Evolutionary conservation across 2,797 vertebrate genomes (phyloP), one percentile per base, ranked within the genome.

Genomic region (Cynodonichthys magdalenae): DNA sequence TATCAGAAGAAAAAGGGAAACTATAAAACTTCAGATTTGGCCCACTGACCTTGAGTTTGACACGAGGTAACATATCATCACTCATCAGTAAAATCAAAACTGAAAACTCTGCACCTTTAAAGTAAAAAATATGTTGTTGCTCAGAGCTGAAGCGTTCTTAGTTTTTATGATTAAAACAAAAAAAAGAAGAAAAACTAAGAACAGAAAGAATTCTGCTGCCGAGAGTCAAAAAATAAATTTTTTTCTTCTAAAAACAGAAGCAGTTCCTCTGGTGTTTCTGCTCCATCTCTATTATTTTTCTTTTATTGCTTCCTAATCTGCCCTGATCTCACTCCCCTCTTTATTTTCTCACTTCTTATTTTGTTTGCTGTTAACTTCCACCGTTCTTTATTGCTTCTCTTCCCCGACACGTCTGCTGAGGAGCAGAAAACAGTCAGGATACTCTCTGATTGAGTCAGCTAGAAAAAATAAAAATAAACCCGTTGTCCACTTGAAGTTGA

Each of bases 401-500:
- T 71, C 53, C 50, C 36, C 31, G 44, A 61, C 34, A 27, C 15
- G 14, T 29, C 48, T 77, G 62, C 15, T 18, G 18, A 53, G 69
- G 73, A 69, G 78, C 28, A 79, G 65, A 72, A 54, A 28, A 53
- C 59, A 28, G 65, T 66, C 31, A 8, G 19, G 48, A 78, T 29
- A 14, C 45, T 44, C 34, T 10, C 39, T 17, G 18, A 52, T 50
- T 62, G 73, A 81, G n/a, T 3, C 24, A 24, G 24, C 24, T 2
- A 24, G 24, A 24, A 24, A 3, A 3, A 24, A 24, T n/a, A 24
- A 24, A 24, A 24, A 24, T 24, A 3, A 24, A 24, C 24, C 24
- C 3, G 24, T 24, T 24, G 64, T 80, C 75, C 78, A 74, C 66
- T 60, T 59, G 66, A 64, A 58, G 63, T 63, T 62, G 83, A 83